Conservation (phyloP, 1,140 invertebrate species). For the Melanaphis sacchari region DNA sequence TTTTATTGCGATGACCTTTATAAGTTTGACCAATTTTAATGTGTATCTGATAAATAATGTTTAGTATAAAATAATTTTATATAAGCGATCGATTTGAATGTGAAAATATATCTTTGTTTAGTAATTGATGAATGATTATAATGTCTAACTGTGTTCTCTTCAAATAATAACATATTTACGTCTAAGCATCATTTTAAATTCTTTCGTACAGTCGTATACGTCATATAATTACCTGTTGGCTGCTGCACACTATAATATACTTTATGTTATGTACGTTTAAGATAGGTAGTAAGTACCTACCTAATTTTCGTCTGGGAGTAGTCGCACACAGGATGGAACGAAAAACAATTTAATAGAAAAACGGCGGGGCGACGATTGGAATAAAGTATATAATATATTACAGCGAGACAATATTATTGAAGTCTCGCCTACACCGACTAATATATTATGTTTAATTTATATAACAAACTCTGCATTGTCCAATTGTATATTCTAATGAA, state of each 20-base stretch:
- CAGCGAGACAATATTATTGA: slow-evolving; percentile 23
- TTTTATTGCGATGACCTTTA: neutral
- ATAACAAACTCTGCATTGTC: slow-evolving; percentile 46
- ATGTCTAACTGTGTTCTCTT: neutral
- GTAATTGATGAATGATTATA: neutral
- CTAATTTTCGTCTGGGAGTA: neutral
- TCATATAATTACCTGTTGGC: neutral
- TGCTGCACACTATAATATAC: neutral
- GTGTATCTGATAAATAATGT: neutral
- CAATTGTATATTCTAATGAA: slow-evolving; percentile 56
- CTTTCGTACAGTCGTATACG: neutral
- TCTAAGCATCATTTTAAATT: neutral
- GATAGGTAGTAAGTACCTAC: neutral
- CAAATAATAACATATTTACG: neutral
- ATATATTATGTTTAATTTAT: slow-evolving; percentile 45
- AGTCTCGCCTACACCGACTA: slow-evolving; percentile 36
- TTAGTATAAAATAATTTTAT: neutral
- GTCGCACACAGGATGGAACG: neutral
- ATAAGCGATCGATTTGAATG: neutral
- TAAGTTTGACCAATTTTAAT: neutral
- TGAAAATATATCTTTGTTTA: neutral
- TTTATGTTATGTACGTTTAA: neutral
- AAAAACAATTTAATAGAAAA: slow-evolving; percentile 16
- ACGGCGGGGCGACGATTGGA: slow-evolving; percentile 16
- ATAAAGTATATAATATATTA: neutral